A percentile compares a stretch with the other conserved stretches of the same genome.
These are phyloP conservation scores for Sciurus vulgaris DNA, from an alignment of 2,797 vertebrate genomes.

Conservation along the genomic window DNA sequence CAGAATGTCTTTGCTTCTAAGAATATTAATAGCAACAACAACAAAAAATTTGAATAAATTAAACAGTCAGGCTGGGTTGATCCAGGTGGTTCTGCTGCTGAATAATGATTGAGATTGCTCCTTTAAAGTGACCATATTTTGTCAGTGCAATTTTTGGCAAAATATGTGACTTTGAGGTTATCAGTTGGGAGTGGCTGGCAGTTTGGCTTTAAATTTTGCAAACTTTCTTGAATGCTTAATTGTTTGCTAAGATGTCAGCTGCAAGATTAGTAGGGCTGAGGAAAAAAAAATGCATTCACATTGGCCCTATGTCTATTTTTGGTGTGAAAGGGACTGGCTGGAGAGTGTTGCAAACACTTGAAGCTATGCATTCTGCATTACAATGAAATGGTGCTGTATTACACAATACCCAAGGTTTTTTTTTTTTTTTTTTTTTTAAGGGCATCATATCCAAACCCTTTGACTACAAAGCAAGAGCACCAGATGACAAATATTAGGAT, in stretches of 20 bases:
- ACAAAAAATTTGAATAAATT: conserved; percentile 84
- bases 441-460: conserved; percentile 81
- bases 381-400: conserved; percentile 85
- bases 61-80: conserved; percentile 79
- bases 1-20: conserved; percentile 81
- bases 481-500: conserved; percentile 67
- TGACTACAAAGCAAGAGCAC: conserved; percentile 77
- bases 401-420: conserved; percentile 62
- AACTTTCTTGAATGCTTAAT: conserved; percentile 85
- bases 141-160: conserved; percentile 84
- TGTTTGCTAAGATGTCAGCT: conserved; percentile 87
- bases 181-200: conserved; percentile 77
- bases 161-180: conserved; percentile 84
- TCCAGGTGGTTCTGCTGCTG: conserved; percentile 83
- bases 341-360: conserved; percentile 86
- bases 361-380: conserved; percentile 87
- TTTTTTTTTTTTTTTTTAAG: conserved; percentile 73
- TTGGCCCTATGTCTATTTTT: conserved; percentile 86
- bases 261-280: conserved; percentile 85
- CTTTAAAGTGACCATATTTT: conserved; percentile 82
- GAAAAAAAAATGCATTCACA: conserved; percentile 82
- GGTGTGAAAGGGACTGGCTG: conserved; percentile 86
- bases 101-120: conserved; percentile 81
- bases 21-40: conserved; percentile 68
- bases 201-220: conserved; percentile 85